Evolutionary conservation across 2,888 invertebrate species (phyloP).

Genomic region (Argynnis bischoffii): DNA sequence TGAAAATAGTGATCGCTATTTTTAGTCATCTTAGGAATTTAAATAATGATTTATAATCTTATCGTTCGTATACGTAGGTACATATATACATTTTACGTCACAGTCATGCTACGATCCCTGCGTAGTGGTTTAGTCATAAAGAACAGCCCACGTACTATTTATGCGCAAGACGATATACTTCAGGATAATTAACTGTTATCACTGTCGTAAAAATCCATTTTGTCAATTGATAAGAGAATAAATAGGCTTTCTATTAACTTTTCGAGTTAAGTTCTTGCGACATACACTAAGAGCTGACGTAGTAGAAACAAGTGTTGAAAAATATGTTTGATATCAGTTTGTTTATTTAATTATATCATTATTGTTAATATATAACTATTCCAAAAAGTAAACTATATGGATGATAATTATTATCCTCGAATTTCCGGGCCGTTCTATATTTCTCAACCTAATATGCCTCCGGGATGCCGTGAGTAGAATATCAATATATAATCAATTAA

Average conservation of each 20-base stretch:
- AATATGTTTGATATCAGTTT: neutral
- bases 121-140: conserved; percentile 28
- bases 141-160: conserved; percentile 13
- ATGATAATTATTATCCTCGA: conserved; percentile 45
- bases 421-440: conserved; percentile 55
- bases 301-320: neutral
- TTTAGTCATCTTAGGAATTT: too few relatives aligned
- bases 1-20: too few relatives aligned
- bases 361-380: too few relatives aligned
- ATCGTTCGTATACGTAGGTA: too few relatives aligned
- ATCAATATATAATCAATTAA: conserved; percentile 2
- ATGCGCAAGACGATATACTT: conserved; percentile 35
- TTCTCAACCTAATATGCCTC: conserved; percentile 51
- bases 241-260: conserved; percentile 49
- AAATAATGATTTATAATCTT: too few relatives aligned
- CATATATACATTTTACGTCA: neutral
- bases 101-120: conserved; percentile 6
- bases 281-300: conserved; percentile 3
- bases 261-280: conserved; percentile 45
- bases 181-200: conserved; percentile 38
- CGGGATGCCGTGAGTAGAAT: conserved; percentile 55
- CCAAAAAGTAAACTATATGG: neutral
- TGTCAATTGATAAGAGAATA: conserved; percentile 59
- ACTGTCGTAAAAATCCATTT: conserved; percentile 37
- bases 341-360: neutral